Base-by-base conservation (phyloP, 2,113 vertebrate genomes). In the Campylorhamphus procurvoides region DNA sequence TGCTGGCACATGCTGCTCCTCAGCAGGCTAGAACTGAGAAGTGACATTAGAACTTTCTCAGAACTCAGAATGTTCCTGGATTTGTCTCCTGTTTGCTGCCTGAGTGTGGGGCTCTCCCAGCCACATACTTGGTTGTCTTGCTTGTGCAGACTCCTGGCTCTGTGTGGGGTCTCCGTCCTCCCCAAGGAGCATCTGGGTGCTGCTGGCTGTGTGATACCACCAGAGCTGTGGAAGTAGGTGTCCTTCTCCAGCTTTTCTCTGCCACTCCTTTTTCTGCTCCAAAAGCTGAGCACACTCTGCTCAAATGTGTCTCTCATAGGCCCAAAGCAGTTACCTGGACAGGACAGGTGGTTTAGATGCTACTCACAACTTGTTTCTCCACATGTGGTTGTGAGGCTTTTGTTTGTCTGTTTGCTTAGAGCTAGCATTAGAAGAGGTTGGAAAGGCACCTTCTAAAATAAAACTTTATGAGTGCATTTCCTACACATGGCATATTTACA, bases 301-400 rank as follows among this genome's bases (percentile, higher is more conserved):
- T 92, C 20, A 42, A 42, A 42, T 42, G 40, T 42, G 40, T 15
- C 40, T 42, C 60, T 86, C 9, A 3, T 1, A 19, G 40, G 74
- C 75, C 56, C 75, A 76, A 91, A 97, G 66, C 37, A 96, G 76
- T 75, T 84, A n/a, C 60, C 64, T 28, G 25, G 78, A 92, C 62
- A 90, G 77, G 89, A 93, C 62, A 90, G 77, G 89, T 84, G 73
- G 55, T 62, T 53, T 83, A 81, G 96, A 77, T 86, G 47, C 27
- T 79, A 31, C 68, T 52, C 20, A 18, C 75, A 83, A 31, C 37
- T 71, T 68, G 53, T 49, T 63, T 74, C 73, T 84, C 72, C 88
- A 49, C 7, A 5, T 66, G 67, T 58, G 84, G 52, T 40, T 85
- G 47, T 25, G 56, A 82, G 77, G 39, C 67, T 67, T 92, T 84